Evolutionary conservation across 1,140 invertebrate genomes (phyloP), one percentile per base, ranked within the genome.

Genomic region (Rhyzopertha dominica): DNA sequence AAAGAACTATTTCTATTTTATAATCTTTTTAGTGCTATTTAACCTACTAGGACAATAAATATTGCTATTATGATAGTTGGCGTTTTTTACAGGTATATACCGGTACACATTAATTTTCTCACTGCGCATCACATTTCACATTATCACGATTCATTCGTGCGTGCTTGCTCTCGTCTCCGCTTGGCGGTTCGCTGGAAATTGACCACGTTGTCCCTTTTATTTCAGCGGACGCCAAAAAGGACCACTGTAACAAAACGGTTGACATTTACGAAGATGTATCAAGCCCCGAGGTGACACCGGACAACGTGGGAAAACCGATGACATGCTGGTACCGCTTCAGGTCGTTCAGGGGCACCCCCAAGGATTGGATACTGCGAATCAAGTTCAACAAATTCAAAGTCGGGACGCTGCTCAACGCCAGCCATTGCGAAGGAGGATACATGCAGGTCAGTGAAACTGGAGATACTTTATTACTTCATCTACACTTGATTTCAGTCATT

Each of bases 381-480:
- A 78, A 88, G 41, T 92, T 93, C 71, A 90, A 90, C 74, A 90
- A 89, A 65, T 92, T 92, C 71, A 92, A 93, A 77, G 86, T 92
- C 25, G 89, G 90, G 2, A 81, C 81, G 8, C 71, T 93, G 36
- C 74, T 87, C 43, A 92, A 92, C 66, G 87, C 86, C 2, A 90
- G 86, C 9, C 80, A 84, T 28, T 92, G 89, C 63, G 79, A 85
- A 42, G 85, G 85, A 23, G 89, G 87, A 58, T 90, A 84, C 58
- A 78, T 92, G 72, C 87, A 91, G 84, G 88, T 91, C 47, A 51
- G 43, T 42, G 13, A 12, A n/a, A n/a, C n/a, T n/a, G n/a, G n/a
- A n/a, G n/a, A n/a, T n/a, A n/a, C n/a, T n/a, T n/a, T n/a, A n/a
- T n/a, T n/a, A n/a, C n/a, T n/a, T n/a, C n/a, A n/a, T n/a, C n/a